Conservation (phyloP, 2,888 invertebrate species). For the Anticlea derivata region DNA sequence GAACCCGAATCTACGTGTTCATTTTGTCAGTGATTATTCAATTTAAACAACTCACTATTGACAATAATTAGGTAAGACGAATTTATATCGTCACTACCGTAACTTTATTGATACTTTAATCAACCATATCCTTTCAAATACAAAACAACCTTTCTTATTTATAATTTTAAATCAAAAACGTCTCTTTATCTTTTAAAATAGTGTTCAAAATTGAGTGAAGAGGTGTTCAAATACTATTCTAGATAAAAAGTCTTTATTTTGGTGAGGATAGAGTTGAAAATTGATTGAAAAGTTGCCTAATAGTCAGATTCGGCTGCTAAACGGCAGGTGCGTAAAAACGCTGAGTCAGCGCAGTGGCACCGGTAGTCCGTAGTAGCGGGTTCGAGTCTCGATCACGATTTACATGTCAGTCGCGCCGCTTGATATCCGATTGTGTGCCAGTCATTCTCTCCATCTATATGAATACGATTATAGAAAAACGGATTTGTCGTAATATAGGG, state of each 20-base stretch:
- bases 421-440: conserved; percentile 76
- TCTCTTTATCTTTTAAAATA: not conserved
- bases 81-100: conserved; percentile 23
- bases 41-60: conserved; percentile 14
- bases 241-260: not conserved
- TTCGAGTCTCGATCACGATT: conserved; percentile 79
- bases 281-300: conserved; percentile 5
- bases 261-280: conserved; percentile 14
- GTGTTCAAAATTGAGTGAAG: conserved; percentile 9
- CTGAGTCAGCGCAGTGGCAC: conserved; percentile 80
- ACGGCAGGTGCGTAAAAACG: conserved; percentile 75
- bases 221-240: not conserved
- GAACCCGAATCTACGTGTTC: too few species aligned
- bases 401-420: conserved; percentile 81
- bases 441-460: conserved; percentile 63
- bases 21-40: not conserved
- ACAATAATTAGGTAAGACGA: conserved; percentile 27
- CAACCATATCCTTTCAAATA: conserved; percentile 20
- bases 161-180: not conserved
- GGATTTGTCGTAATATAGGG: conserved; percentile 45
- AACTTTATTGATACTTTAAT: conserved; percentile 36
- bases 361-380: conserved; percentile 79
- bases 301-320: conserved; percentile 25
- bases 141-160: conserved; percentile 23
- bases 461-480: conserved; percentile 68